Percentiles rank a stretch among this genome's conserved stretches.
phyloP scores from a whole-genome alignment of 2,888 invertebrate species.

The Neocrepidodera transversa region DNA sequence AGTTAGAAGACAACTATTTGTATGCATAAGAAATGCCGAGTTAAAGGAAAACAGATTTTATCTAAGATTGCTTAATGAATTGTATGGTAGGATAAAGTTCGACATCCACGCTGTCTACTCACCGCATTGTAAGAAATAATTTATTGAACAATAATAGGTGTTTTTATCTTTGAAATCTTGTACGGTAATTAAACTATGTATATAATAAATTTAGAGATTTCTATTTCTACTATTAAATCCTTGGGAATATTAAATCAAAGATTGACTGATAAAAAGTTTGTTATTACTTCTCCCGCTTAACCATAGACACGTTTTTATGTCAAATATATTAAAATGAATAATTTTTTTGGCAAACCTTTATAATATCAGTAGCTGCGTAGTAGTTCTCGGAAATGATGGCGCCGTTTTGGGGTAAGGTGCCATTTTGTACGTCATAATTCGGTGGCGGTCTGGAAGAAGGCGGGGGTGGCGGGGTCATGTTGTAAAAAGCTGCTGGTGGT shows the following conservation, averaged over 20 bases:
- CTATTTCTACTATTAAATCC: background rate
- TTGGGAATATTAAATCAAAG: background rate
- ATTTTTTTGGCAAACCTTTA: constrained; percentile 64
- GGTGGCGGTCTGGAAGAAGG: constrained; percentile 61
- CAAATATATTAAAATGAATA: no score
- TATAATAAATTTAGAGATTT: constrained; percentile 10
- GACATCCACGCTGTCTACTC: background rate
- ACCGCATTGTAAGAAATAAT: constrained; percentile 12
- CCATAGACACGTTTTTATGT: no score
- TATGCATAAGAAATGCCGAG: constrained; percentile 14
- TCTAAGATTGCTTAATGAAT: constrained; percentile 22
- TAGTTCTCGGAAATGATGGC: constrained; percentile 66
- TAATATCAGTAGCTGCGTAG: constrained; percentile 82
- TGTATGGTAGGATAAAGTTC: constrained; percentile 14
- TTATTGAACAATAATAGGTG: constrained; percentile 7
- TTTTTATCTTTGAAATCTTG: constrained; percentile 10
- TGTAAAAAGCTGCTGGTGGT: constrained; percentile 61
- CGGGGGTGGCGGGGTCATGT: constrained; percentile 62
- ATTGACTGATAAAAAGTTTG: background rate
- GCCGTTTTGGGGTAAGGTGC: constrained; percentile 56
- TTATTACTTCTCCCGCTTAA: no score
- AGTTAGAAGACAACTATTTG: background rate
- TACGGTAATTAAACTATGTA: constrained; percentile 8
- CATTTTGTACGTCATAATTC: constrained; percentile 60
- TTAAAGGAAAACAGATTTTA: constrained; percentile 16